phyloP scores from a whole-genome alignment of 2,113 vertebrate genomes.

The Ictalurus punctatus region DNA sequence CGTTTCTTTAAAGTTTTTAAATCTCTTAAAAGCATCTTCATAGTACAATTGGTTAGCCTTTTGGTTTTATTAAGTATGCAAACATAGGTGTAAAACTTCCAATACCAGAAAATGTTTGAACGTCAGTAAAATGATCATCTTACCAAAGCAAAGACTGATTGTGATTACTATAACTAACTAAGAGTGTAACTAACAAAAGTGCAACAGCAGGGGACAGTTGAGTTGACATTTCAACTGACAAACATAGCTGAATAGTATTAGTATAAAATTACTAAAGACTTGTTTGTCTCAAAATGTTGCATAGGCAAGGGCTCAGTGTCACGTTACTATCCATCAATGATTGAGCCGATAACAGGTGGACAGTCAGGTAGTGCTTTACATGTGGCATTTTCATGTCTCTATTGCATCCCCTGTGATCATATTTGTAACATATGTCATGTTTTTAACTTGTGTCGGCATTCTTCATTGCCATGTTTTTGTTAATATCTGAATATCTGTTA shows the following conservation, averaged over 20 bases:
- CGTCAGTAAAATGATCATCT: background rate
- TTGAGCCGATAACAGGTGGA: background rate
- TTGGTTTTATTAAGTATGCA: too few relatives aligned
- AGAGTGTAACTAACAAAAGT: background rate
- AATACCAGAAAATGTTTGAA: background rate
- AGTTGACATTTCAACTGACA: background rate
- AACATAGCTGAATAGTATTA: background rate
- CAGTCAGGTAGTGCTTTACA: background rate
- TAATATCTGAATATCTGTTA: background rate
- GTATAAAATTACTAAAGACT: background rate
- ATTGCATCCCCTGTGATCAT: background rate
- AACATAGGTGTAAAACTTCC: background rate
- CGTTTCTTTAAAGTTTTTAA: background rate
- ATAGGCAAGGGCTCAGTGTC: background rate
- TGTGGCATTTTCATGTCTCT: background rate
- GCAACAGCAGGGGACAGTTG: background rate
- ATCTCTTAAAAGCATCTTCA: too few relatives aligned
- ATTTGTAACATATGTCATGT: background rate
- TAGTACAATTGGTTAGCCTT: too few relatives aligned
- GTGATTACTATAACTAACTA: background rate
- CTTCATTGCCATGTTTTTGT: background rate
- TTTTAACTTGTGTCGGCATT: background rate
- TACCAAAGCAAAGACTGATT: background rate
- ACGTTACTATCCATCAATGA: background rate
- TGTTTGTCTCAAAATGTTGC: background rate